A percentile compares a stretch with the other conserved stretches of the same genome.
These are phyloP conservation scores for Anoplius nigerrimus DNA, from an alignment of 2,888 invertebrate genomes.

Conservation along the genomic window DNA sequence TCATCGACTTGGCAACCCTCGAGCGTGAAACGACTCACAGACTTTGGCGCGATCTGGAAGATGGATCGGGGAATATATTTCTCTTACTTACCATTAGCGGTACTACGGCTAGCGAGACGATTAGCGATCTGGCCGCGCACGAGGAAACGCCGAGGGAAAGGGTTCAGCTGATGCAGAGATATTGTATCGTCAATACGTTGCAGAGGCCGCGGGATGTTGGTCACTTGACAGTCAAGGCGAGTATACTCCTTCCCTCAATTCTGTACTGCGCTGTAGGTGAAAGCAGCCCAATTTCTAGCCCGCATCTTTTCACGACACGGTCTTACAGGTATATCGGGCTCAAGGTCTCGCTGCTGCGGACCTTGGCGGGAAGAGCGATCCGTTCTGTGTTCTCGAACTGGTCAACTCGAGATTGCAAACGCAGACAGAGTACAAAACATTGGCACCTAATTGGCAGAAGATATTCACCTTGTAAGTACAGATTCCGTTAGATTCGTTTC, in stretches of 20 bases:
- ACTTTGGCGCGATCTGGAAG: constrained; percentile 92
- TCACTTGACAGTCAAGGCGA: constrained; percentile 94
- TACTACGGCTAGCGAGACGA: constrained; percentile 93
- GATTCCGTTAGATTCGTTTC: neutral
- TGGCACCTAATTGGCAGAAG: constrained; percentile 98
- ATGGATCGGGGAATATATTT: constrained; percentile 90
- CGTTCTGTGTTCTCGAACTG: constrained; percentile 97
- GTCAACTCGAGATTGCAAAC: constrained; percentile 97
- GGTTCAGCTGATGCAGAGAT: constrained; percentile 71
- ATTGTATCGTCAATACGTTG: constrained; percentile 77
- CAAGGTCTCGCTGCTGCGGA: constrained; percentile 95
- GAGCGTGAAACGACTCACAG: constrained; percentile 94
- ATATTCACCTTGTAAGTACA: constrained; percentile 94
- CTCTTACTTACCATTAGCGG: constrained; percentile 96
- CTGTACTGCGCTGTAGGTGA: too few species aligned
- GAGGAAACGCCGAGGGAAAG: constrained; percentile 87
- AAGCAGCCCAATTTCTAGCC: too few species aligned
- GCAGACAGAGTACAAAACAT: constrained; percentile 98
- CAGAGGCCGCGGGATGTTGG: constrained; percentile 91
- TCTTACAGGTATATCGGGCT: constrained; percentile 76
- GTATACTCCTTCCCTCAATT: too few species aligned
- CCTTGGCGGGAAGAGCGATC: constrained; percentile 98
- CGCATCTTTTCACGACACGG: neutral
- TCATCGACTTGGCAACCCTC: constrained; percentile 88
- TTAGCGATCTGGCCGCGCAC: constrained; percentile 91